These are phyloP conservation scores for Coracias cyanogaster DNA, from an alignment of 2,797 vertebrate genomes.

Conservation along the genomic window DNA sequence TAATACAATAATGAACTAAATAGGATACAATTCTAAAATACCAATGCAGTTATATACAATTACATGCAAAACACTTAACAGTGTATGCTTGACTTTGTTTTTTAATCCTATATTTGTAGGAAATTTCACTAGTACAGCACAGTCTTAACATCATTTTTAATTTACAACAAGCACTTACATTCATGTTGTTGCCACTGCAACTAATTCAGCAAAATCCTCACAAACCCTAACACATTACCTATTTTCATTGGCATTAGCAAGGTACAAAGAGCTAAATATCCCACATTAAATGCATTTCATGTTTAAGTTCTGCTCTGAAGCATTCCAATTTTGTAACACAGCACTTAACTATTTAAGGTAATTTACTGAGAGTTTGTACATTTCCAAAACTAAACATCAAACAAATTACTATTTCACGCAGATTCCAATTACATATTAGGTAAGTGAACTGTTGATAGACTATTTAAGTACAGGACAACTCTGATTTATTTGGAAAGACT, in stretches of 20 bases:
- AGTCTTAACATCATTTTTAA: background rate
- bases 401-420: background rate
- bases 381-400: background rate
- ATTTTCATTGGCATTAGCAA: background rate
- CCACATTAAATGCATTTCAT: background rate
- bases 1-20: background rate
- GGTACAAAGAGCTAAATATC: background rate
- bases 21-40: background rate
- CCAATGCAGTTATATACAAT: background rate
- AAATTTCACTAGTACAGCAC: no score
- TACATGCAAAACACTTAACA: background rate
- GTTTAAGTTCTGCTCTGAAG: background rate
- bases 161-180: background rate
- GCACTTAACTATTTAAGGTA: background rate
- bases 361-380: background rate
- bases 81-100: background rate
- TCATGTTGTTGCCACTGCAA: background rate
- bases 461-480: background rate
- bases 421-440: background rate
- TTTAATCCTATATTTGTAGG: no score
- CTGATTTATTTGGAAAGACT: background rate
- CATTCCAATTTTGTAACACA: background rate
- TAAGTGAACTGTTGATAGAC: background rate
- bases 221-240: background rate
- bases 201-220: background rate